A percentile compares a stretch with the other conserved stretches of the same genome.
Conservation (phyloP, 2,113 vertebrate species). For the Numida meleagris region DNA sequence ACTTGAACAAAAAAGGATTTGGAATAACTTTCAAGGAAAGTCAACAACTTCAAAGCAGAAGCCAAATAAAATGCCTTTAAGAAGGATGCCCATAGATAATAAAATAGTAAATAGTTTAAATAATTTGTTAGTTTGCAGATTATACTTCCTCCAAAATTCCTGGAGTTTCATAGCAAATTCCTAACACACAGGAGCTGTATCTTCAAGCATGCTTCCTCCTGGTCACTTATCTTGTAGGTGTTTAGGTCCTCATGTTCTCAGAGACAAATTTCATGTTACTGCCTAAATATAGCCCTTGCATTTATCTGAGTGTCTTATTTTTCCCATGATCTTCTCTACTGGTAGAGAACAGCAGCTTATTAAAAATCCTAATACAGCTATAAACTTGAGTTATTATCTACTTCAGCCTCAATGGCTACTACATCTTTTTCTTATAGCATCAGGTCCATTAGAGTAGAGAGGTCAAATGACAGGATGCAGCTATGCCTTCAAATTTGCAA, state of each 20-base stretch:
- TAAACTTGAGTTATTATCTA: background rate
- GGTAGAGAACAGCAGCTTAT: background rate
- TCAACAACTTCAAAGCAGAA: background rate
- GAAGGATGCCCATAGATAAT: background rate
- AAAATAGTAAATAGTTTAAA: background rate
- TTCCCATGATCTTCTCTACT: background rate
- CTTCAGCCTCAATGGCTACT: background rate
- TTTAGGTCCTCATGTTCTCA: background rate
- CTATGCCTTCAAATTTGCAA: slow-evolving; percentile 11
- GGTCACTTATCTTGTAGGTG: background rate
- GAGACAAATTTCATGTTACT: background rate
- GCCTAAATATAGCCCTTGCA: background rate
- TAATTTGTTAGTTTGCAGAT: background rate
- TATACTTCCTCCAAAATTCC: background rate
- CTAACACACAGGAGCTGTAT: background rate
- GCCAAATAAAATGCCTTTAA: background rate
- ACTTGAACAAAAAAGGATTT: background rate
- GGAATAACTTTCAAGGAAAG: background rate
- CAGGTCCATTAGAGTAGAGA: background rate
- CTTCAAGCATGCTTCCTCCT: background rate
- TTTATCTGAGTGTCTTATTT: background rate
- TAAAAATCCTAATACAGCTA: background rate
- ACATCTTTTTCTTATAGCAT: background rate
- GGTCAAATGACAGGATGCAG: background rate
- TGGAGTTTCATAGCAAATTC: background rate